These are phyloP conservation scores for Perithous albicinctus DNA, from an alignment of 2,888 invertebrate species.

Conservation along the genomic window DNA sequence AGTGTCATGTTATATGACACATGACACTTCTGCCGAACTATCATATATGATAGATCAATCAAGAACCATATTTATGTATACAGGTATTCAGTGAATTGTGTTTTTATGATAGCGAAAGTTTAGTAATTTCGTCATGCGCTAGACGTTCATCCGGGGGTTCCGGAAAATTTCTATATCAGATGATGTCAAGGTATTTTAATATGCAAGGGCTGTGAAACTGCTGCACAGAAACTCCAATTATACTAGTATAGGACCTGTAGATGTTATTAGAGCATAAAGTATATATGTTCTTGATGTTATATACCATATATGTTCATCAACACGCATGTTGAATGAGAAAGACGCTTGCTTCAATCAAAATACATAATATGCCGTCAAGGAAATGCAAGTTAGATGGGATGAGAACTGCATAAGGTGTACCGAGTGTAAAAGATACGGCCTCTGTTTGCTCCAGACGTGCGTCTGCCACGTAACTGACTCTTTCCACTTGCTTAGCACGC, in stretches of 20 bases:
- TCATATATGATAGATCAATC: too few species aligned
- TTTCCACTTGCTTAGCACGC: slow-evolving; percentile 30
- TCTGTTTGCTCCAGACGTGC: slow-evolving; percentile 29
- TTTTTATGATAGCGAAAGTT: not conserved
- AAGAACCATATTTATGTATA: too few species aligned
- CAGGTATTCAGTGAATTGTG: not conserved
- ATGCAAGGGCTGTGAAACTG: slow-evolving; percentile 4
- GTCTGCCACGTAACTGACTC: slow-evolving; percentile 43
- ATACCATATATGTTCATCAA: not conserved
- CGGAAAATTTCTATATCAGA: slow-evolving; percentile 1
- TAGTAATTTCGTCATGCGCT: not conserved
- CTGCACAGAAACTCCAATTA: not conserved
- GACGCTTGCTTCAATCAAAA: slow-evolving; percentile 45
- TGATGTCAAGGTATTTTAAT: slow-evolving; percentile 16
- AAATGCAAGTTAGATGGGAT: not conserved
- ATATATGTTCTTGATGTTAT: not conserved
- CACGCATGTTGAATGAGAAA: slow-evolving; percentile 29
- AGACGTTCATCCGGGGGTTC: not conserved
- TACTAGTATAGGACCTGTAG: not conserved
- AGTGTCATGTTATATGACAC: too few species aligned
- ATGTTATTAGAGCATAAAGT: slow-evolving; percentile 1
- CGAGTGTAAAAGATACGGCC: not conserved
- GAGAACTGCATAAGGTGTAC: slow-evolving; percentile 9
- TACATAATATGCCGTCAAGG: slow-evolving; percentile 14
- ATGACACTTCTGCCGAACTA: too few species aligned